Base-by-base conservation (phyloP, 2,113 vertebrate species). In the Maccullochella peelii region DNA sequence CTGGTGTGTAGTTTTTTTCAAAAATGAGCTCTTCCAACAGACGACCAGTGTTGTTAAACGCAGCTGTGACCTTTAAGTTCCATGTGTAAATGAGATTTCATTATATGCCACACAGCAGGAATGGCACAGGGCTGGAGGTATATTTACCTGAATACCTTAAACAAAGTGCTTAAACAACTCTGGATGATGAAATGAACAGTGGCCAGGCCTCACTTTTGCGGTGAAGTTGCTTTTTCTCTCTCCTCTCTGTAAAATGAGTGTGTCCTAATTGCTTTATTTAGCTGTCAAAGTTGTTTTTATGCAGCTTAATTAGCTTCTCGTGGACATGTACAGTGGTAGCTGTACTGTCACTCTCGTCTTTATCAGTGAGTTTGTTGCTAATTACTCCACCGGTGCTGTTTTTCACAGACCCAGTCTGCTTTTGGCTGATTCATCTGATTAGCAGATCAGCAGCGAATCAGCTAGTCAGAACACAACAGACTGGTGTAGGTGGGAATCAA, bases 231-330 rank as follows among this genome's bases (percentile, higher is more conserved):
- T 67, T 66, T 80, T 25, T 58, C 68, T 73, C 40, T 73, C 55
- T 77, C 59, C 11, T 25, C 47, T 66, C 40, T 82, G 73, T 71
- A 47, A 55, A 36, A 14, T 49, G 44, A 70, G 21, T 52, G 54
- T 73, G 81, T 77, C 84, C 88, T 86, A 90, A 86, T 91, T 92
- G 77, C 88, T 85, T 88, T 68, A 86, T 90, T 85, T 87, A 90
- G 89, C 83, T 40, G 86, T 77, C 77, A 84, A 10, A 86, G 54
- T 80, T 77, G 80, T 89, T 92, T 87, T 77, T 74, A 30, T 16
- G 57, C 52, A 5, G 71, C 73, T 85, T 93, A 90, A 92, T 90
- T 86, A 82, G 89, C 63, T 42, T 90, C 67, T 33, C 0, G 8
- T 79, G 70, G 77, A 85, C 49, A 20, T 10, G 58, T 42, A 33